These are phyloP conservation scores for Drosophila melanica DNA, from an alignment of 1,140 invertebrate genomes.

Conservation along the genomic window DNA sequence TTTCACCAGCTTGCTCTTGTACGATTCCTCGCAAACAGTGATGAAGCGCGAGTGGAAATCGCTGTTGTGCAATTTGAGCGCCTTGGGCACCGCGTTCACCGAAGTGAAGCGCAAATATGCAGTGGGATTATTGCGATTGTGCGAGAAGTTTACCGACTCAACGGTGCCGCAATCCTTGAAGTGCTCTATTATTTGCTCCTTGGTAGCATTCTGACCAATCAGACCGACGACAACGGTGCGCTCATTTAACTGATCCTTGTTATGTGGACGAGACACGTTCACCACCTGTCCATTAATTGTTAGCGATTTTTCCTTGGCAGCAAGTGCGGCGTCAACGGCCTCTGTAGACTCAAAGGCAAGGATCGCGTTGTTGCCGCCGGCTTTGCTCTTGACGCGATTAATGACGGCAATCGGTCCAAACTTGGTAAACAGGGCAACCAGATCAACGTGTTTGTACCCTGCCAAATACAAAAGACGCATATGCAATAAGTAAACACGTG, in stretches of 20 bases:
- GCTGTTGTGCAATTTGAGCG: constrained; percentile 55
- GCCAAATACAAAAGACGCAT: not conserved
- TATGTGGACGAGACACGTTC: not conserved
- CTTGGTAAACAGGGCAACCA: constrained; percentile 62
- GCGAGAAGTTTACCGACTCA: constrained; percentile 31
- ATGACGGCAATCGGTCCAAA: constrained; percentile 53
- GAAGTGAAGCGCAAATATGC: constrained; percentile 51
- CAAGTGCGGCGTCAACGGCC: constrained; percentile 50
- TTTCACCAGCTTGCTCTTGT: constrained; percentile 5
- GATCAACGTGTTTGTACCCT: constrained; percentile 55
- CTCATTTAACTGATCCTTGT: constrained; percentile 1
- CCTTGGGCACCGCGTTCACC: constrained; percentile 14
- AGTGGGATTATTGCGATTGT: constrained; percentile 28
- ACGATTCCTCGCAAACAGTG: constrained; percentile 28
- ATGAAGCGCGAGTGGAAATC: constrained; percentile 58
- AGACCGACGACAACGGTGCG: constrained; percentile 53
- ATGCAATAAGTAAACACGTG: too few species aligned
- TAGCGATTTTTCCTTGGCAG: constrained; percentile 52
- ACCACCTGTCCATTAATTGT: constrained; percentile 37
- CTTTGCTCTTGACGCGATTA: constrained; percentile 25
- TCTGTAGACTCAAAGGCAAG: constrained; percentile 55
- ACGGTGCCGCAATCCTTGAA: constrained; percentile 60
- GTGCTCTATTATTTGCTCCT: constrained; percentile 34
- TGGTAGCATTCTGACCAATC: constrained; percentile 40
- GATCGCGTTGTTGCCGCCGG: constrained; percentile 21